Conservation (phyloP, 2,888 invertebrate species). For the Sphecodes monilicornis region DNA sequence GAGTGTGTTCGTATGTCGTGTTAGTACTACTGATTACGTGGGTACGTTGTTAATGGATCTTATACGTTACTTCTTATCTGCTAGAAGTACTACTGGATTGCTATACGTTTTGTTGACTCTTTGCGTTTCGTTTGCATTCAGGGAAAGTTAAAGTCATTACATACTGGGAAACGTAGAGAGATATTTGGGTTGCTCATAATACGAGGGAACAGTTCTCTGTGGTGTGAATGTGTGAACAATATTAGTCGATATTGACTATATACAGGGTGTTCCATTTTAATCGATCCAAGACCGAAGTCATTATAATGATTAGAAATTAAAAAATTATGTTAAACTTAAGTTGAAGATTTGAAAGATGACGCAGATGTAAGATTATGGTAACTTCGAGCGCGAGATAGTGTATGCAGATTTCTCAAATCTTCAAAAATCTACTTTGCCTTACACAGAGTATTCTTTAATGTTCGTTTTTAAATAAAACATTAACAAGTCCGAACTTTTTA, state of each 20-base stretch:
- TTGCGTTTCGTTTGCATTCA: slow-evolving; percentile 22
- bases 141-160: neutral
- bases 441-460: no score
- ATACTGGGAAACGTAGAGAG: neutral
- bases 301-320: neutral
- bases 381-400: neutral
- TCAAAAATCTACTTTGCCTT: no score
- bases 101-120: slow-evolving; percentile 33
- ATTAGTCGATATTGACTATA: slow-evolving; percentile 4
- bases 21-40: slow-evolving; percentile 56
- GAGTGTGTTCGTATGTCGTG: slow-evolving; percentile 16
- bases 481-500: no score
- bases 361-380: neutral
- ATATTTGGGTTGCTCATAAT: neutral
- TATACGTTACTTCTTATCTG: slow-evolving; percentile 30
- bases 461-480: no score
- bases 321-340: neutral
- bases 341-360: neutral
- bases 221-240: neutral
- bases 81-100: slow-evolving; percentile 31
- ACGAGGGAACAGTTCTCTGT: neutral
- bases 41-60: slow-evolving; percentile 23
- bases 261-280: slow-evolving; percentile 16
- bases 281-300: neutral
- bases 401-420: no score